Evolutionary conservation across 2,797 vertebrate species (phyloP), one percentile per base, ranked within the genome.

Genomic region (Sylvia borin): DNA sequence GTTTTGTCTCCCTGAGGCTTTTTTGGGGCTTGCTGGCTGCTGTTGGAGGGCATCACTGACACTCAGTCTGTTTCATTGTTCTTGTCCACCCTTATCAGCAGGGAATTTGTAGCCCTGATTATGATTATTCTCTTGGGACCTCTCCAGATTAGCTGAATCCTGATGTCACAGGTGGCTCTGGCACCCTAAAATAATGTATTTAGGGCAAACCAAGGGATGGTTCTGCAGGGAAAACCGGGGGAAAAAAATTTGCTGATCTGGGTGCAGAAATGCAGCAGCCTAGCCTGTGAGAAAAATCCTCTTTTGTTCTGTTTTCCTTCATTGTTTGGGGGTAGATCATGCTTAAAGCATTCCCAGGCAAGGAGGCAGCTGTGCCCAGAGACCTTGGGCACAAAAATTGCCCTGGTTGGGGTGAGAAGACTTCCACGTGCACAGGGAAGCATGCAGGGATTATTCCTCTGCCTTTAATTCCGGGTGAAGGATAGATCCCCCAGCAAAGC

Each of bases 131-230:
- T 61, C 29, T 50, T 2, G 5, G n/a, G 16, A 66, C 12, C 7
- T 51, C 18, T 48, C 25, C 0, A 1, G 36, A 20, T 34, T 16
- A 47, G 12, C 31, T 76, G 16, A 51, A 42, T 45, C 16, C n/a
- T 60, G 42, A 51, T 1, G 2, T 11, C 47, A 15, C 6, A 7
- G 18, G 45, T n/a, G 24, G 36, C 7, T 60, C 43, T 64, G 61
- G 31, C 26, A 60, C 34, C 55, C 51, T 50, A 27, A 84, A 64
- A 53, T 24, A 53, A 42, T 0, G 0, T 5, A 5, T 66, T 53
- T 5, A 5, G 53, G 40, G 31, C 19, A 90, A 90, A 55, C 10
- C 14, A 48, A 47, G 26, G 13, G 21, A 48, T 32, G 5, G 19
- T n/a, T 77, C 40, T 74, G 36, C 4, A 20, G 34, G 20, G 10